phyloP scores from a whole-genome alignment of 37 sponge, comb jelly and placozoan genomes.

The Tethya wilhelma region DNA sequence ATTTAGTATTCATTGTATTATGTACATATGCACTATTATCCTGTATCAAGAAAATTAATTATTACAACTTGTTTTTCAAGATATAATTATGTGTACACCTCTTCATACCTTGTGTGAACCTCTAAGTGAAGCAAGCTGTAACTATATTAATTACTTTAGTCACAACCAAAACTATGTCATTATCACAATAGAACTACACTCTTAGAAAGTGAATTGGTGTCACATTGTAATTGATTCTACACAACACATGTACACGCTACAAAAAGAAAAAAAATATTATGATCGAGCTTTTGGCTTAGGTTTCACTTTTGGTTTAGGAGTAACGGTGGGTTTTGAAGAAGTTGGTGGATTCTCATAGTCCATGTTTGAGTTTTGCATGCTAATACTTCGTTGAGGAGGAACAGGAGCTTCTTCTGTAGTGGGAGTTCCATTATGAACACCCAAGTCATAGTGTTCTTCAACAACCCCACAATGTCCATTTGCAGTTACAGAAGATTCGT shows the following conservation, averaged over 20 bases:
- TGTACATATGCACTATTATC: neutral
- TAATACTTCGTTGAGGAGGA: neutral
- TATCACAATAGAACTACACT: neutral
- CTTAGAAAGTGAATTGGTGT: too few relatives aligned
- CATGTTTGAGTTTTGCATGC: neutral
- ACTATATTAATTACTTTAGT: too few relatives aligned
- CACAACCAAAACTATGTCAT: neutral
- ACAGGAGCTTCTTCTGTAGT: neutral
- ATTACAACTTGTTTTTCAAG: neutral
- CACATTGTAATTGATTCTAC: too few relatives aligned
- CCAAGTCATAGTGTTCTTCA: too few relatives aligned
- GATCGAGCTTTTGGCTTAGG: slow-evolving; percentile 5
- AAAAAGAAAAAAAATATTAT: neutral
- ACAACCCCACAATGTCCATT: too few relatives aligned
- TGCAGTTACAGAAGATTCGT: too few relatives aligned
- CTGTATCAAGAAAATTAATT: neutral
- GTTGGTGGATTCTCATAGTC: neutral
- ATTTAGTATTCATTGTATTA: neutral
- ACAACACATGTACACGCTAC: neutral
- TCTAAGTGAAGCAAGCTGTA: too few relatives aligned
- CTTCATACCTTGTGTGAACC: too few relatives aligned
- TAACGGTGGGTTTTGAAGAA: neutral
- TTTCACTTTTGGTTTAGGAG: slow-evolving; percentile 23
- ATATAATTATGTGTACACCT: neutral
- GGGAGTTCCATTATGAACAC: too few relatives aligned